Conservation (phyloP, 2,113 vertebrate species). For the Morphnarchus princeps region DNA sequence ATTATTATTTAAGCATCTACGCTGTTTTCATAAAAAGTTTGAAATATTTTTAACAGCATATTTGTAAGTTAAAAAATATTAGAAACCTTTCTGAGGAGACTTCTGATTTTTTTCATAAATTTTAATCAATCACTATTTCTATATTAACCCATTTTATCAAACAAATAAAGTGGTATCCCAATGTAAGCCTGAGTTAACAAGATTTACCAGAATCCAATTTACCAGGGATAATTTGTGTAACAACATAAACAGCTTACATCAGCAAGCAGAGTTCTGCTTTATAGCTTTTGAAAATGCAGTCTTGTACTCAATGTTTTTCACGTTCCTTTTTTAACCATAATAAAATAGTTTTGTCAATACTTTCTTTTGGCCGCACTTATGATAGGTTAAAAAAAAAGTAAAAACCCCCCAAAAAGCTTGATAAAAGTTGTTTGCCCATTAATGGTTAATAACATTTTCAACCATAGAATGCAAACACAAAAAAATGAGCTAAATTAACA, state of each 20-base stretch:
- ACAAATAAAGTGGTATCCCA: not conserved
- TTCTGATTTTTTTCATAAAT: not conserved
- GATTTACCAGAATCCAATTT: constrained; percentile 18
- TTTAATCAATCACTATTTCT: not conserved
- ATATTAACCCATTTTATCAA: not conserved
- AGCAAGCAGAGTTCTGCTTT: not conserved
- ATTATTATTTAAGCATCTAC: not conserved
- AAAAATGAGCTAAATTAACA: not conserved
- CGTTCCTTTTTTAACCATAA: not conserved
- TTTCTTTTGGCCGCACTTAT: not conserved
- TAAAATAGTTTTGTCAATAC: not conserved
- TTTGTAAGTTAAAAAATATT: not conserved
- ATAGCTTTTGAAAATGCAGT: not conserved
- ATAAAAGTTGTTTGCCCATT: not conserved
- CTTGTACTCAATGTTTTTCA: not conserved
- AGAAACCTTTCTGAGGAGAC: not conserved
- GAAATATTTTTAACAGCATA: not conserved
- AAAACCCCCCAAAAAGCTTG: rapidly evolving
- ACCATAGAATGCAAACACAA: not conserved
- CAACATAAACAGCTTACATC: not conserved
- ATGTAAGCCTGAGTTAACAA: not conserved
- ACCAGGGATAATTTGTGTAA: not conserved
- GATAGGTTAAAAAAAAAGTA: not conserved
- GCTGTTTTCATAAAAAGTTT: not conserved
- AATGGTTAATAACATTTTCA: not conserved